A percentile compares a stretch with the other conserved stretches of the same genome.
Conservation (phyloP, 2,113 vertebrate genomes). For the Saccopteryx leptura region DNA sequence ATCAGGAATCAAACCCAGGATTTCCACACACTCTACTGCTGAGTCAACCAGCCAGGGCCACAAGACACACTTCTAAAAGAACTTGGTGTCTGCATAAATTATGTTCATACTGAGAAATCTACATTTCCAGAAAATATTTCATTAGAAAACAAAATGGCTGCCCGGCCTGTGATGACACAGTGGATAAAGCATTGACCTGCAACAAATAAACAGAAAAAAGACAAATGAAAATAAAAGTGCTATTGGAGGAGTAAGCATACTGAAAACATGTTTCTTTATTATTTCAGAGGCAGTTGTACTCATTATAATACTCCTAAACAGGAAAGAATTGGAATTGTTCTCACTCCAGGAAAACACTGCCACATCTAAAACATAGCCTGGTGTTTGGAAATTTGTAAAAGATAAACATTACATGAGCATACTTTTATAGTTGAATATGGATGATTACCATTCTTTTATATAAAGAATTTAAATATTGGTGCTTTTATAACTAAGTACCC, state of each 20-base stretch:
- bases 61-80: neutral
- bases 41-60: no score
- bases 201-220: neutral
- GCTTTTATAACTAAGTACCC: neutral
- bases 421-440: neutral
- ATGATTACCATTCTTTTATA: neutral
- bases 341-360: neutral
- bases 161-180: no score
- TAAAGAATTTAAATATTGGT: neutral
- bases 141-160: neutral
- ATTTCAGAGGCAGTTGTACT: neutral
- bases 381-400: neutral
- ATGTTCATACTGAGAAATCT: neutral
- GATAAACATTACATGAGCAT: neutral
- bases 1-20: no score
- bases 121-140: neutral
- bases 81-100: neutral
- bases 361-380: neutral
- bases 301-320: neutral
- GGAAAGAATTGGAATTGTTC: neutral
- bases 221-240: neutral
- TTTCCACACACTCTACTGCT: no score
- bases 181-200: no score
- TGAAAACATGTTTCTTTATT: neutral
- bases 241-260: neutral